Evolutionary conservation across 2,888 invertebrate genomes (phyloP).

Genomic region (Lobophora halterata): DNA sequence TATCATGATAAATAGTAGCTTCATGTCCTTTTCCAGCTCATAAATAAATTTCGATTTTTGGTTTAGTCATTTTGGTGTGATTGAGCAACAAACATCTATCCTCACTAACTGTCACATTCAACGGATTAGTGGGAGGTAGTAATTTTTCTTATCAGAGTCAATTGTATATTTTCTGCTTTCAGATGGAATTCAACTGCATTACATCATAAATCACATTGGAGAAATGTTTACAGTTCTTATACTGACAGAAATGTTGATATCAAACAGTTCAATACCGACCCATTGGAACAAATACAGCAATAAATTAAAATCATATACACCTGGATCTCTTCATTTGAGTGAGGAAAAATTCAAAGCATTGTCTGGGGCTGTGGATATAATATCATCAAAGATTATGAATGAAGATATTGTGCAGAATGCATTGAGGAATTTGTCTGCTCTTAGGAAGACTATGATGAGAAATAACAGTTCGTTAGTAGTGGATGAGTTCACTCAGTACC

Average conservation of each 20-base stretch:
- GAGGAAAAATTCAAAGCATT: conserved; percentile 84
- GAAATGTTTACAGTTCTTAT: conserved; percentile 84
- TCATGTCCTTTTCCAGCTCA: no score
- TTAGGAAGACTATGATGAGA: conserved; percentile 67
- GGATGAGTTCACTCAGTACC: conserved; percentile 84
- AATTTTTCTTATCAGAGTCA: no score
- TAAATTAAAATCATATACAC: no score
- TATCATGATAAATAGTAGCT: no score
- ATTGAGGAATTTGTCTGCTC: conserved; percentile 63
- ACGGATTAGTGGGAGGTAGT: no score
- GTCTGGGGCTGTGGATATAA: conserved; percentile 85
- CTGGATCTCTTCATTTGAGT: conserved; percentile 80
- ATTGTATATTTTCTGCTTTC: conserved; percentile 35
- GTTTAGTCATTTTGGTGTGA: no score
- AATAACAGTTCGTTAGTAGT: conserved; percentile 65
- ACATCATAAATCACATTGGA: conserved; percentile 80
- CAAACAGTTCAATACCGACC: conserved; percentile 53
- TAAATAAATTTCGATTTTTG: no score
- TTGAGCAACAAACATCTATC: no score
- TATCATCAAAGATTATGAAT: conserved; percentile 84
- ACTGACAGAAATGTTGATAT: conserved; percentile 83
- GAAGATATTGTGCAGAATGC: conserved; percentile 85
- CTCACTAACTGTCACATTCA: no score
- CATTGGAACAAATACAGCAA: conserved; percentile 90
- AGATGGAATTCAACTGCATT: conserved; percentile 74